Conservation (phyloP, 2,888 invertebrate species). For the Andrena fulva region DNA sequence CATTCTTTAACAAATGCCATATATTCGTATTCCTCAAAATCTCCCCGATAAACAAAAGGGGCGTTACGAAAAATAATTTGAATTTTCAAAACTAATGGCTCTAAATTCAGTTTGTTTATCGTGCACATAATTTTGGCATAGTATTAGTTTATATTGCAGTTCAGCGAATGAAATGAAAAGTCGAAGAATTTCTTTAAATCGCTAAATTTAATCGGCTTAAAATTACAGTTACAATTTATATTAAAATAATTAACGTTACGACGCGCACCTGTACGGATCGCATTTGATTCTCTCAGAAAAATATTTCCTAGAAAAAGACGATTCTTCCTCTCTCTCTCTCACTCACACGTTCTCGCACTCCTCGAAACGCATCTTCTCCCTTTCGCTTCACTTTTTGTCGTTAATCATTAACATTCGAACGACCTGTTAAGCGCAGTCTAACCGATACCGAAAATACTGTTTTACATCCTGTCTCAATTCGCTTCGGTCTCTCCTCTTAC, state of each 20-base stretch:
- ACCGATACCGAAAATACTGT: constrained; percentile 43
- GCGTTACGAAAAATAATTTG: too few species aligned
- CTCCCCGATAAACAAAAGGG: too few species aligned
- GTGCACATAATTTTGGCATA: too few species aligned
- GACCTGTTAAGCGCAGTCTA: constrained; percentile 9
- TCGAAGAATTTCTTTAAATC: constrained; percentile 5
- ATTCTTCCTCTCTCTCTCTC: constrained; percentile 7
- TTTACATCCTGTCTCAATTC: not conserved
- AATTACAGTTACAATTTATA: constrained; percentile 45
- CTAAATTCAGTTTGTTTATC: too few species aligned
- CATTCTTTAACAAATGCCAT: too few species aligned
- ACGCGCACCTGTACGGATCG: constrained; percentile 13
- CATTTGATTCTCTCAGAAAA: constrained; percentile 37
- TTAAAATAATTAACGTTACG: constrained; percentile 46
- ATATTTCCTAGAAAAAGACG: constrained; percentile 30
- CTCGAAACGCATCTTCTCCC: not conserved
- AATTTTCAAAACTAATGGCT: too few species aligned
- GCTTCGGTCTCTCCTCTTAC: not conserved
- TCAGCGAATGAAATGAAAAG: not conserved
- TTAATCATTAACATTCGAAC: constrained; percentile 13
- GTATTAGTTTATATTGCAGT: too few species aligned
- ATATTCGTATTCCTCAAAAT: too few species aligned
- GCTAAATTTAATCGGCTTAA: constrained; percentile 45
- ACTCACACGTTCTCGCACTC: constrained; percentile 25
- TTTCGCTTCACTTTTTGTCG: not conserved